phyloP scores from a whole-genome alignment of 92 coral and sea anemone species.

The Anthopleura xanthogrammica region DNA sequence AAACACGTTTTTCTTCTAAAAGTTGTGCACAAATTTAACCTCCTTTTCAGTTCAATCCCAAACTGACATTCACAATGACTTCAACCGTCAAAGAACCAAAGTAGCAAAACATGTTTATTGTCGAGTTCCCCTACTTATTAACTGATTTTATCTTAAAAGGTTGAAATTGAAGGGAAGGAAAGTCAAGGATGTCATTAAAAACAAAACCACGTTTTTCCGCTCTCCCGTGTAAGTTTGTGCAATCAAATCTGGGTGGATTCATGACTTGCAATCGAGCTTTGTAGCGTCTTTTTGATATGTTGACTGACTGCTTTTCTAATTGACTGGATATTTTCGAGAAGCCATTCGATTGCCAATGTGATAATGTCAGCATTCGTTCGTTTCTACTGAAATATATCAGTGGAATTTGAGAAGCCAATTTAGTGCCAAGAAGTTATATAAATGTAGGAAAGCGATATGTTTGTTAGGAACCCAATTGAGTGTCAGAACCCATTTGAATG shows the following conservation, averaged over 20 bases:
- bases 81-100: not conserved
- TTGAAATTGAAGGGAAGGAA: not conserved
- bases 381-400: not conserved
- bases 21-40: not conserved
- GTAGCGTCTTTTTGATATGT: not conserved
- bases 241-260: not conserved
- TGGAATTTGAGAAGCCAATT: not conserved
- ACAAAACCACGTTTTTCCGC: not conserved
- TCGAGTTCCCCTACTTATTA: not conserved
- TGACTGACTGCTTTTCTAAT: slow-evolving; percentile 2
- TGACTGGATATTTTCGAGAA: not conserved
- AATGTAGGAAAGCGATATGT: not conserved
- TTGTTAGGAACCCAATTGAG: not conserved
- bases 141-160: slow-evolving; percentile 8
- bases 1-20: not conserved
- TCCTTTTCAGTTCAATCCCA: not conserved
- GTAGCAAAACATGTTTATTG: not conserved
- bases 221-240: not conserved
- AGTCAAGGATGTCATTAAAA: slow-evolving; percentile 7
- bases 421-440: not conserved
- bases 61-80: not conserved
- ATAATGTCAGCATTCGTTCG: not conserved
- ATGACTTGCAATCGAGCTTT: not conserved
- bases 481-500: not conserved
- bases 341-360: slow-evolving; percentile 4